These are phyloP conservation scores for Zapus hudsonius DNA, from an alignment of 2,113 vertebrate species.

Conservation along the genomic window DNA sequence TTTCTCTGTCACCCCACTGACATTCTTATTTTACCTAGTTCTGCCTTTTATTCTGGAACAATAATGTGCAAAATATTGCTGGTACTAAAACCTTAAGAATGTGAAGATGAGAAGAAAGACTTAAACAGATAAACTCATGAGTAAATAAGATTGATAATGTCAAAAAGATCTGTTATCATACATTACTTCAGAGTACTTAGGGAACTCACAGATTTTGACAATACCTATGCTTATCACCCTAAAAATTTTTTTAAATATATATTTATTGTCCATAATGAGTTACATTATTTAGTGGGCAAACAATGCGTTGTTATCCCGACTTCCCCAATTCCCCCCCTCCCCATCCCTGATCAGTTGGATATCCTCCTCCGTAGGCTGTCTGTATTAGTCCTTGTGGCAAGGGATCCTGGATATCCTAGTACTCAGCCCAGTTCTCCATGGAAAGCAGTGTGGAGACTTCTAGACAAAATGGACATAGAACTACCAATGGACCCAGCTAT, in stretches of 20 bases:
- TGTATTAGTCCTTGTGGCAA: too few relatives aligned
- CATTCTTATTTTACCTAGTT: background rate
- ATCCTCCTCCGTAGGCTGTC: too few relatives aligned
- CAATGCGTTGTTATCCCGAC: too few relatives aligned
- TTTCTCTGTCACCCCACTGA: background rate
- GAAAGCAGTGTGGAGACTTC: too few relatives aligned
- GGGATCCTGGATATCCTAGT: too few relatives aligned
- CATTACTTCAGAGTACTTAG: background rate
- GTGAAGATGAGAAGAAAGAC: background rate
- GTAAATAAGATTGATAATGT: constrained; percentile 1
- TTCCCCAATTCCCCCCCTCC: too few relatives aligned
- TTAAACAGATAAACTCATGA: constrained; percentile 3
- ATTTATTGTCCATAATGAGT: too few relatives aligned
- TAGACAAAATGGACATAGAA: too few relatives aligned
- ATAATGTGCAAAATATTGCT: background rate
- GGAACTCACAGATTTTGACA: constrained; percentile 10
- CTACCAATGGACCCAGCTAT: too few relatives aligned
- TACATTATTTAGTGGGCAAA: too few relatives aligned
- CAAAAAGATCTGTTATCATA: background rate
- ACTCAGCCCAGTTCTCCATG: too few relatives aligned
- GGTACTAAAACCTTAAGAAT: background rate
- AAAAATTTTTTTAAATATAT: background rate
- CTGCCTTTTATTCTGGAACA: background rate
- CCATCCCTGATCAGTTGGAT: too few relatives aligned
- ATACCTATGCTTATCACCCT: background rate